Evolutionary conservation across 2,113 vertebrate genomes (phyloP), one percentile per base, ranked within the genome.

Genomic region (Oxyura jamaicensis): DNA sequence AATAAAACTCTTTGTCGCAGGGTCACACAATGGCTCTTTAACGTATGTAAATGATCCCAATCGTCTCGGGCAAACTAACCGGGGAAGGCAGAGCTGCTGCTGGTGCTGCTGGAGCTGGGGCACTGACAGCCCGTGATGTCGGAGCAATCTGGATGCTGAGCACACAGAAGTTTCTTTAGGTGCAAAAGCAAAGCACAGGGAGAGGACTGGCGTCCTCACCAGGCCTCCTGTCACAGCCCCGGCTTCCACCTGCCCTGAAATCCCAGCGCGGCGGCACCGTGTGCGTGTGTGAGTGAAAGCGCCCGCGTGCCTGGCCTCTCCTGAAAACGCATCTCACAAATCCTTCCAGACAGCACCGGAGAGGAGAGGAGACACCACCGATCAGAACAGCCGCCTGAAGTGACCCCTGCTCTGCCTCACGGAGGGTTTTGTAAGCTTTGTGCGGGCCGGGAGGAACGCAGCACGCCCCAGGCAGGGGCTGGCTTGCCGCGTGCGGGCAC

Each of bases 261-360:
- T 89, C 77, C 83, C 87, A 63, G 39, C 39, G 39, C 39, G 39
- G 39, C 39, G 39, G 86, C 88, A 59, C 53, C 15, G 3, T 1
- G 56, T 25, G 20, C 16, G 0, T 78, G 76, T 76, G 87, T 81
- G 76, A 76, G 87, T 13, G 16, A 48, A 69, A 80, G 72, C 3
- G 52, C 56, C 11, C 11, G 60, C 67, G 62, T 2, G 72, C 83
- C 78, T 17, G 53, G 93, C 82, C 93, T 86, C 86, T 58, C 83
- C 79, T 41, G 66, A 71, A 94, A 95, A 88, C 48, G n/a, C 31
- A 75, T 36, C 85, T 14, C 95, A 92, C 87, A 94, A 96, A 95
- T 93, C 96, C 96, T 93, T 93, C 90, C 94, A 96, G 96, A 94
- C 96, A 96, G 94, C 96, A 36, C 82, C 69, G 78, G 86, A 84